A percentile compares a stretch with the other conserved stretches of the same genome.
Conservation (phyloP, 2,888 invertebrate genomes). For the Eurytoma californica region DNA sequence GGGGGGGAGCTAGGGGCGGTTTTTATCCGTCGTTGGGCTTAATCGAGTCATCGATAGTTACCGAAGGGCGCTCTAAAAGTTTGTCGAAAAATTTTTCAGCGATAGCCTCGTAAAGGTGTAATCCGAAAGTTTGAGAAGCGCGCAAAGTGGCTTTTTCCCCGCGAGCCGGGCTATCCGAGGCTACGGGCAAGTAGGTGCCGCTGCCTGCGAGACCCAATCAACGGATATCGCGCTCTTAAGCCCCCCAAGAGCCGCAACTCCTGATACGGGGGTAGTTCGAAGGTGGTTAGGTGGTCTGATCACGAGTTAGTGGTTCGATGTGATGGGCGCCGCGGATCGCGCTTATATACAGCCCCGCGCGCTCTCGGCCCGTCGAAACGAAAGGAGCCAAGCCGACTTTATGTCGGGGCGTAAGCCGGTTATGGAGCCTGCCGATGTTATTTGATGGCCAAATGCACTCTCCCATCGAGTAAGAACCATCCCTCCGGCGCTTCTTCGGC, state of each 20-base stretch:
- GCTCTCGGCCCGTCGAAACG: constrained; percentile 23
- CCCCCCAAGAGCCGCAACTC: constrained; percentile 71
- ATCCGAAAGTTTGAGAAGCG: constrained; percentile 38
- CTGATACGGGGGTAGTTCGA: constrained; percentile 71
- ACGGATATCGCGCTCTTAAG: constrained; percentile 73
- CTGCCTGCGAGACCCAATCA: constrained; percentile 70
- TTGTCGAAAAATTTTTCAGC: constrained; percentile 32
- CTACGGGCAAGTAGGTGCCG: background rate
- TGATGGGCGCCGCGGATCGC: constrained; percentile 58
- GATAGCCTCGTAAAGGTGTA: constrained; percentile 43
- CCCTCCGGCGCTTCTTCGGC: background rate
- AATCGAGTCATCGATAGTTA: constrained; percentile 37
- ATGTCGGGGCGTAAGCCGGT: constrained; percentile 74
- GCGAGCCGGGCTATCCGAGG: background rate
- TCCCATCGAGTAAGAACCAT: constrained; percentile 54
- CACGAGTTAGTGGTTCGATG: constrained; percentile 74
- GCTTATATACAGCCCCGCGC: constrained; percentile 9
- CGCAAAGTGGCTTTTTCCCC: constrained; percentile 42
- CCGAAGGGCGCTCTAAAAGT: constrained; percentile 26
- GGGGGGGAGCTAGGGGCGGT: too few species aligned
- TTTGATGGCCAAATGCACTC: constrained; percentile 76
- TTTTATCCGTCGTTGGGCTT: background rate
- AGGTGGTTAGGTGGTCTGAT: constrained; percentile 71
- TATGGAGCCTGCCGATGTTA: constrained; percentile 75
- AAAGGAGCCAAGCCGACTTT: constrained; percentile 70